Evolutionary conservation across 1,140 invertebrate genomes (phyloP).

Genomic region (Ctenoplectra terminalis): DNA sequence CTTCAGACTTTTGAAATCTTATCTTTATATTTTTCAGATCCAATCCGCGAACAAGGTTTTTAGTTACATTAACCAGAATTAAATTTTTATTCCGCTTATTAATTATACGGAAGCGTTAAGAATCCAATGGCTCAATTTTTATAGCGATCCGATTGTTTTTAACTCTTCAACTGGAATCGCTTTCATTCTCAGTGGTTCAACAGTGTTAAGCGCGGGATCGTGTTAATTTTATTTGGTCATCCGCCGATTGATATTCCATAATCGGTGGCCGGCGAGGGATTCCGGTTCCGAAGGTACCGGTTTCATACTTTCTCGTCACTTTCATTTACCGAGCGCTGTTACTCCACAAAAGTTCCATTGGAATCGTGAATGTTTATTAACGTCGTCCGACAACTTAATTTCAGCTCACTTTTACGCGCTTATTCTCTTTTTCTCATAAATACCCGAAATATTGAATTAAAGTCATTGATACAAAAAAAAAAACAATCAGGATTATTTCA

Average conservation of each 20-base stretch:
- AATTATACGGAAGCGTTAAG: too few relatives aligned
- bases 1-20: too few relatives aligned
- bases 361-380: background rate
- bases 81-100: too few relatives aligned
- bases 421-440: too few relatives aligned
- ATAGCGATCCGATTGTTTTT: rapidly evolving
- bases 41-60: too few relatives aligned
- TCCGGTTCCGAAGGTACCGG: conserved; percentile 42
- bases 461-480: too few relatives aligned
- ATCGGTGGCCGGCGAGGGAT: conserved; percentile 20
- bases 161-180: background rate
- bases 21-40: too few relatives aligned
- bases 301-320: conserved; percentile 50
- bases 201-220: too few relatives aligned
- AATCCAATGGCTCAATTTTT: too few relatives aligned
- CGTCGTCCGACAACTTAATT: background rate
- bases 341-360: background rate
- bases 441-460: too few relatives aligned
- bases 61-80: background rate
- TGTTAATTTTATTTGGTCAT: conserved; percentile 24
- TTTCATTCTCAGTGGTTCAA: background rate
- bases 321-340: conserved; percentile 20
- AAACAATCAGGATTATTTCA: too few relatives aligned
- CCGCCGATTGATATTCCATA: conserved; percentile 37
- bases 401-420: too few relatives aligned